These are phyloP conservation scores for Phragmatobia fuliginosa DNA, from an alignment of 2,888 invertebrate species.

Conservation along the genomic window DNA sequence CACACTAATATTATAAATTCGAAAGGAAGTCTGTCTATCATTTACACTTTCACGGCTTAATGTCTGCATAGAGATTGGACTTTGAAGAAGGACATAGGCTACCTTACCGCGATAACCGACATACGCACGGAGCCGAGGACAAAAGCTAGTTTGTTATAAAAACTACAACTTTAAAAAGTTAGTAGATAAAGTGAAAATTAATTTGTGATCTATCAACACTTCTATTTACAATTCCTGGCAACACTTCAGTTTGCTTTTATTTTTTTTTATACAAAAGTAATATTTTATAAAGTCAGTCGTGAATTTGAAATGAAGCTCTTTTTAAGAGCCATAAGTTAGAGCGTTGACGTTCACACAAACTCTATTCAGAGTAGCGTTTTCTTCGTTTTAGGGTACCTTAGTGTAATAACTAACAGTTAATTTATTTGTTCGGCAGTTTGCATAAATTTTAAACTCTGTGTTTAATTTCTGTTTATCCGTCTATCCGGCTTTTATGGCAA, in stretches of 20 bases:
- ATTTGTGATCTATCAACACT: slow-evolving; percentile 19
- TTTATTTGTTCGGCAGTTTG: background rate
- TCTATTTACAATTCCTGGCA: background rate
- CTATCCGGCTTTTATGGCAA: too few species aligned
- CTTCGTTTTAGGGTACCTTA: slow-evolving; percentile 23
- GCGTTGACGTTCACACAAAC: slow-evolving; percentile 27
- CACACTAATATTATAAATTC: too few species aligned
- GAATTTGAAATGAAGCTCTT: slow-evolving; percentile 49
- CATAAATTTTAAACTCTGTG: too few species aligned
- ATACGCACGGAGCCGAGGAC: too few species aligned
- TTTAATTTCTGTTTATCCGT: too few species aligned
- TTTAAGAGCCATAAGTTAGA: slow-evolving; percentile 39
- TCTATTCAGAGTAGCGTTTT: slow-evolving; percentile 21
- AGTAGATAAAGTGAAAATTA: slow-evolving; percentile 5
- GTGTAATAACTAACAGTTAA: slow-evolving; percentile 25
- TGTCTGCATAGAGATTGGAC: too few species aligned
- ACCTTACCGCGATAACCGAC: too few species aligned
- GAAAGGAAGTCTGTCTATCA: too few species aligned
- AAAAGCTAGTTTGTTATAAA: background rate
- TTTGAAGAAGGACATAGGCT: too few species aligned
- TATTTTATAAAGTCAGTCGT: slow-evolving; percentile 30
- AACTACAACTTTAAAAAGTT: background rate
- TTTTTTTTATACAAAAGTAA: slow-evolving; percentile 27
- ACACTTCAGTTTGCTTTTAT: slow-evolving; percentile 1
- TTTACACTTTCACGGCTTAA: too few species aligned